Percentiles rank a stretch among this genome's conserved stretches.
phyloP scores from a whole-genome alignment of 2,113 vertebrate species.

The Laterallus jamaicensis region DNA sequence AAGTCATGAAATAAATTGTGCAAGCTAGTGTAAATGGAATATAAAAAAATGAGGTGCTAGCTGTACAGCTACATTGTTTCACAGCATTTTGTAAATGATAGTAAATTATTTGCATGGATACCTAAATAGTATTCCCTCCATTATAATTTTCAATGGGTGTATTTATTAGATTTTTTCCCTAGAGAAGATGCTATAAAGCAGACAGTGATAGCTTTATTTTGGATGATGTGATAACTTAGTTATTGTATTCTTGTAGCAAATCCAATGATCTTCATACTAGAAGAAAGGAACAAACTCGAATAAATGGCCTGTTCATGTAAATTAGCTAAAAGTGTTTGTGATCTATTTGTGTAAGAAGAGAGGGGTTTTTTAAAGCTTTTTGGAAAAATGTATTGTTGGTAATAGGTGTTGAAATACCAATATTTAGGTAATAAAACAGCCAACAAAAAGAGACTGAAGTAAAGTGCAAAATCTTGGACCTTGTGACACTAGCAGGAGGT shows the following conservation, averaged over 20 bases:
- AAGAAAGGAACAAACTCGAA: background rate
- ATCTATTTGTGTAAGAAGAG: background rate
- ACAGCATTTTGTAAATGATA: background rate
- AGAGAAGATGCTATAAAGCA: background rate
- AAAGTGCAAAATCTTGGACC: background rate
- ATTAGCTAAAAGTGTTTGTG: background rate
- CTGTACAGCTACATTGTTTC: background rate
- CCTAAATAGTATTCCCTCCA: background rate
- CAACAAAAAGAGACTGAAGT: background rate
- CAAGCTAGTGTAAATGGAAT: slow-evolving; percentile 26
- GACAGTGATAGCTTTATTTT: background rate
- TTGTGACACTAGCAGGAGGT: background rate
- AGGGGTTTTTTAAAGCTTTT: background rate
- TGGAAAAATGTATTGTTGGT: background rate
- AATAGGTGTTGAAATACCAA: background rate
- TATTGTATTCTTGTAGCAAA: background rate
- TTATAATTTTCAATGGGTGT: background rate
- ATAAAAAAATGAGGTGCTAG: background rate
- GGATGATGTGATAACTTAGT: background rate
- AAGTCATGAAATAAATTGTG: slow-evolving; percentile 6
- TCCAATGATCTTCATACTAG: background rate
- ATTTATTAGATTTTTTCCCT: background rate
- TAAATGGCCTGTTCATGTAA: background rate
- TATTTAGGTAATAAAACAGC: background rate
- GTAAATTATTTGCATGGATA: background rate